Evolutionary conservation across 1,140 invertebrate genomes (phyloP), one percentile per base, ranked within the genome.

Genomic region (Brachionus manjavacas): DNA sequence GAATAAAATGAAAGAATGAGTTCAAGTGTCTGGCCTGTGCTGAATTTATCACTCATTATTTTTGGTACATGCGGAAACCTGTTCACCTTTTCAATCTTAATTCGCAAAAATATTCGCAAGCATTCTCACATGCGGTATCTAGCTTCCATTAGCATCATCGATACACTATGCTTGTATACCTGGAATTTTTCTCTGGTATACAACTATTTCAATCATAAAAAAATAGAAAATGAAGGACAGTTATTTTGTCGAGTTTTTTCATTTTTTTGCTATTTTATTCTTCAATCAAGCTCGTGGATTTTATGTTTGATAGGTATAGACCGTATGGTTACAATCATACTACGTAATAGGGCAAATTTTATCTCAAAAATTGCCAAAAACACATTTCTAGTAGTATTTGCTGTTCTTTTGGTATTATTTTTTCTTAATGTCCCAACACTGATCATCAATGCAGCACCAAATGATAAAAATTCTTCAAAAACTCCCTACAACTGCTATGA

Each of bases 241-340:
- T 23, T 81, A 12, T 39, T 12, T 7, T 81, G 79, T 81, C 6
- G 79, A 25, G 4, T 81, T 4, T 81, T 81, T 35, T 35, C 79
- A 23, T 81, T 81, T 14, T 81, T 41, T 23, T 81, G 31, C 16
- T 81, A 81, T 81, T 81, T 81, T 35, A 81, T 66, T 6, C 79
- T 81, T 39, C 79, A 81, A 25, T 64, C 79, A n/a, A 81, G 79
- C 23, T 81, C 79, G 23, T 81, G 79, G 79, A 43, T 81, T 11
- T 64, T 81, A 12, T 81, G 79, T 12, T 35, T 55, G n/a, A 81
- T 81, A 6, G 79, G 79, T 8, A 60, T 81, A n/a, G 79, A 81
- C 8, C 49, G 79, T 4, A 81, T 81, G 9, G 46, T 81, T 4
- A 81, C 79, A 20, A 55, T 81, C 4, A 39, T 81, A 14, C 39